Conservation (phyloP, 2,797 vertebrate species). For the Onychomys arenicola region DNA sequence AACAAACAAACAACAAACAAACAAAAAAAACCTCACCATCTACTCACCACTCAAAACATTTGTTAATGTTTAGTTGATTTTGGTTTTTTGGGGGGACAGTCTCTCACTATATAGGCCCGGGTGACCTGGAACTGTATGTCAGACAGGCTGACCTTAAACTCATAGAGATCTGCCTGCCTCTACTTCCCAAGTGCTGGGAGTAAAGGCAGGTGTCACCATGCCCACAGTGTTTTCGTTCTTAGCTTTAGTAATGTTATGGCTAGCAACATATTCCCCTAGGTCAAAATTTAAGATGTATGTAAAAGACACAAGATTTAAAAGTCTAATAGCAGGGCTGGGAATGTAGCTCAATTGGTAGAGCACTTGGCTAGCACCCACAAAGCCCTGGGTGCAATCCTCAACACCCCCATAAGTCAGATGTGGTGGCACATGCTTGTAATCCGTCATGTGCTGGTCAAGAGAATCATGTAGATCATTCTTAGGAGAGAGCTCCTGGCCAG, state of each 20-base stretch:
- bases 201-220: not conserved
- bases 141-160: not conserved
- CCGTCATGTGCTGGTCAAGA: too few relatives aligned
- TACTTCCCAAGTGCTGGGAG: not conserved
- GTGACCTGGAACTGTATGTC: not conserved
- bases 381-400: not conserved
- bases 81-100: not conserved
- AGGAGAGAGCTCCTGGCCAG: not conserved
- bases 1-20: too few relatives aligned
- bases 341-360: not conserved
- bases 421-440: not conserved
- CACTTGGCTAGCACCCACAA: not conserved
- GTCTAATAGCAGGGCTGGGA: not conserved
- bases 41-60: not conserved
- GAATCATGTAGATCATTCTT: not conserved
- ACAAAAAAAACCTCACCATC: not conserved
- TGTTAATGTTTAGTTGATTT: not conserved
- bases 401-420: not conserved
- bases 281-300: not conserved
- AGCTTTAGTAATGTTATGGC: not conserved
- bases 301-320: not conserved
- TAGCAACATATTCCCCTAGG: not conserved
- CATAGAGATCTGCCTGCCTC: not conserved
- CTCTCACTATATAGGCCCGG: not conserved
- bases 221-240: not conserved